phyloP scores from a whole-genome alignment of 2,797 vertebrate species.

The Lithobates pipiens region DNA sequence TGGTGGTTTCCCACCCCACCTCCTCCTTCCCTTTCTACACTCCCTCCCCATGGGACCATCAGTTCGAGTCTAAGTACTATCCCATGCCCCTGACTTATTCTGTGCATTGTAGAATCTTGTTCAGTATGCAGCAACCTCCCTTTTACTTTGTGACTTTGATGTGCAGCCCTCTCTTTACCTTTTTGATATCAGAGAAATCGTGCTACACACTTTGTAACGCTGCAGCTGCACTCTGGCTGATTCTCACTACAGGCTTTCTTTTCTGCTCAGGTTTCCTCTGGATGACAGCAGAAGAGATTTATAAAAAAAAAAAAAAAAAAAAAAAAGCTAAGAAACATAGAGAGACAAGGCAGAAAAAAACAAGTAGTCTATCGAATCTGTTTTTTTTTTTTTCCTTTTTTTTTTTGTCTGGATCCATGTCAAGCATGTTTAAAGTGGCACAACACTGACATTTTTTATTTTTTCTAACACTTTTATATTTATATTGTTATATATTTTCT shows the following conservation, averaged over 20 bases:
- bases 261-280: background rate
- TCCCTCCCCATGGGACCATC: conserved; percentile 32
- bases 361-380: too few relatives aligned
- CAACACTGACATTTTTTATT: too few relatives aligned
- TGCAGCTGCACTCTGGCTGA: background rate
- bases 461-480: too few relatives aligned
- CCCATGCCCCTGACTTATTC: conserved; percentile 40
- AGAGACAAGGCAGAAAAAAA: too few relatives aligned
- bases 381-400: too few relatives aligned
- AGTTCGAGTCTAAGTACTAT: conserved; percentile 22
- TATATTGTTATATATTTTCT: too few relatives aligned
- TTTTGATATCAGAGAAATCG: conserved; percentile 11
- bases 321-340: too few relatives aligned
- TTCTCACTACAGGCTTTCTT: background rate
- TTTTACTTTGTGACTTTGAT: conserved; percentile 19
- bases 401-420: too few relatives aligned
- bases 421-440: too few relatives aligned
- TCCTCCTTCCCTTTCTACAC: conserved; percentile 37
- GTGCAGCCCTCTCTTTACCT: background rate
- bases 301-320: too few relatives aligned
- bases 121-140: conserved; percentile 29
- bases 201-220: background rate
- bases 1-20: conserved; percentile 27
- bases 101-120: conserved; percentile 14
- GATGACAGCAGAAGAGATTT: conserved; percentile 12